phyloP scores from a whole-genome alignment of 2,888 invertebrate species.

The Platycnemis pennipes region DNA sequence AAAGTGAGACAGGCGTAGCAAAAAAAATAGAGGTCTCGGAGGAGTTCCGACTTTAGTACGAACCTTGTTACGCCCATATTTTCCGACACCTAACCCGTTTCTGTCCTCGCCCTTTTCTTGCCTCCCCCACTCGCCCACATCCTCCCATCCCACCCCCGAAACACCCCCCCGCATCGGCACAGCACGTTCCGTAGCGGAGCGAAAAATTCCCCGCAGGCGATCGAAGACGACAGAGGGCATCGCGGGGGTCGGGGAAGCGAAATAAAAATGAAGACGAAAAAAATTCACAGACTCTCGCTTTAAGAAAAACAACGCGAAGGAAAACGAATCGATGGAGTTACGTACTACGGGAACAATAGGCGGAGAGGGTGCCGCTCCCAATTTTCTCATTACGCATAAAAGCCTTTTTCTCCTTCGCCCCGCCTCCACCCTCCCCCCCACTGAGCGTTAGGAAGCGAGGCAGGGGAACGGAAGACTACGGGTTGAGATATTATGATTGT shows the following conservation, averaged over 20 bases:
- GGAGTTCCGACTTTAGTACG: slow-evolving; percentile 14
- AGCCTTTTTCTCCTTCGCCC: neutral
- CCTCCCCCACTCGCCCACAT: neutral
- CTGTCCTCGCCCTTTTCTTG: neutral
- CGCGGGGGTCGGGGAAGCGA: neutral
- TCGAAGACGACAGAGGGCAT: slow-evolving; percentile 16
- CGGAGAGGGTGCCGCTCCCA: neutral
- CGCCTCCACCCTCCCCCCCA: no score
- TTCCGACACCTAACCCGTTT: neutral
- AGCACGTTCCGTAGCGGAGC: neutral
- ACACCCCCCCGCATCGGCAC: neutral
- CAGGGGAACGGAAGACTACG: neutral
- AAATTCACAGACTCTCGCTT: neutral
- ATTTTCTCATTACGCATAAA: neutral
- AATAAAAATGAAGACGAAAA: neutral
- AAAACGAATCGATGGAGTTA: neutral
- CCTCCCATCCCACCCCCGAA: neutral
- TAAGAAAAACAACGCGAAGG: neutral
- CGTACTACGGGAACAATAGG: neutral
- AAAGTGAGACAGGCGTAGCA: neutral
- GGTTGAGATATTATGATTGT: neutral
- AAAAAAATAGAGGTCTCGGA: neutral
- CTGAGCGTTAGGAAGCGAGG: neutral
- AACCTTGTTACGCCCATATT: slow-evolving; percentile 4
- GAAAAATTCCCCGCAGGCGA: neutral